These are phyloP conservation scores for Sceloporus undulatus DNA, from an alignment of 2,113 vertebrate genomes.

Conservation along the genomic window DNA sequence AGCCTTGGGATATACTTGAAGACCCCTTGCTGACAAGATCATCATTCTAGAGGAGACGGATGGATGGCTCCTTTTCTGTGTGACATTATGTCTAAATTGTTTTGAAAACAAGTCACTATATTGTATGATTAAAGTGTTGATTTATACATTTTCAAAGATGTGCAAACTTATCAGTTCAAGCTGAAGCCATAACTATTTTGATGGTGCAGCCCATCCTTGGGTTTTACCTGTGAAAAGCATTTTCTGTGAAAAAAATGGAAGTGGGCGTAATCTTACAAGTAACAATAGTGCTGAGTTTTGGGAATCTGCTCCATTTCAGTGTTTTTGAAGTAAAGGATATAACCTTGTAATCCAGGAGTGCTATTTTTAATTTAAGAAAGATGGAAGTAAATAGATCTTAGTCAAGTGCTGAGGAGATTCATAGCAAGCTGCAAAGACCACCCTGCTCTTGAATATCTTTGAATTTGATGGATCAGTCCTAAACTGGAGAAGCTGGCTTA, in stretches of 20 bases:
- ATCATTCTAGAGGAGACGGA: constrained; percentile 11
- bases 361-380: neutral
- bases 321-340: neutral
- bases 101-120: constrained; percentile 49
- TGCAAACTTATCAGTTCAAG: neutral
- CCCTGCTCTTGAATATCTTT: neutral
- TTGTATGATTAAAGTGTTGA: constrained; percentile 60
- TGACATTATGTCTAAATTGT: constrained; percentile 26
- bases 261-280: constrained; percentile 23
- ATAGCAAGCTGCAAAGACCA: neutral
- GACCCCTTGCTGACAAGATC: neutral
- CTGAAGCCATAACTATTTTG: constrained; percentile 25
- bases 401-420: neutral
- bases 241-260: constrained; percentile 18
- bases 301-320: neutral
- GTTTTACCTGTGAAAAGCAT: constrained; percentile 15
- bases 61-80: constrained; percentile 31
- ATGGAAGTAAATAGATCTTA: neutral
- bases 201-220: neutral
- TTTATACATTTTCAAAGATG: constrained; percentile 42
- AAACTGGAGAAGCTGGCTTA: neutral
- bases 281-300: neutral
- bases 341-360: neutral
- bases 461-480: neutral
- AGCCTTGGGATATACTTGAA: constrained; percentile 31